A percentile compares a stretch with the other conserved stretches of the same genome.
Evolutionary conservation across 2,113 vertebrate genomes (phyloP).

Genomic region (Acanthochromis polyacanthus): DNA sequence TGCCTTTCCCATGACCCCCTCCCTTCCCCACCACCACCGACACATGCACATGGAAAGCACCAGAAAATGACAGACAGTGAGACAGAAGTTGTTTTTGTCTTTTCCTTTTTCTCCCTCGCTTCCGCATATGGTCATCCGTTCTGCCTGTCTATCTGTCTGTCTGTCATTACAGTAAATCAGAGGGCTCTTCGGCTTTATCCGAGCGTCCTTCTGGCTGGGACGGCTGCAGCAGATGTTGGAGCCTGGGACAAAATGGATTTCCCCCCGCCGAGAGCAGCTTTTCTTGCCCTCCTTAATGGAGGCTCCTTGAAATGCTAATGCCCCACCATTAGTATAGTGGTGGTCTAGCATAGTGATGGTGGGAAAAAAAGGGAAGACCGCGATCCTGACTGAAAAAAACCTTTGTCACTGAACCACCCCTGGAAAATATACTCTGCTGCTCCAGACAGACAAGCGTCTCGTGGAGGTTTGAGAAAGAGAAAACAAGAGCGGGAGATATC

Average conservation of each 20-base stretch:
- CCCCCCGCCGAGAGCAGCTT: constrained; percentile 91
- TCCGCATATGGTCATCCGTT: constrained; percentile 81
- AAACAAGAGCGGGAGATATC: constrained; percentile 49
- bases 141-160: constrained; percentile 80
- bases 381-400: constrained; percentile 87
- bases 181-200: constrained; percentile 92
- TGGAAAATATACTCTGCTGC: constrained; percentile 87
- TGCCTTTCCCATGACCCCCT: constrained; percentile 68
- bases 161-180: constrained; percentile 93
- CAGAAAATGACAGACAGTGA: constrained; percentile 75
- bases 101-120: constrained; percentile 68
- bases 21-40: constrained; percentile 19
- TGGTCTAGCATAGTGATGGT: constrained; percentile 92
- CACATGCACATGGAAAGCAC: constrained; percentile 63
- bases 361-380: constrained; percentile 86
- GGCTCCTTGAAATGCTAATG: constrained; percentile 98
- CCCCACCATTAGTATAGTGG: constrained; percentile 88
- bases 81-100: constrained; percentile 82
- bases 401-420: constrained; percentile 87
- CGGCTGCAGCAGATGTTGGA: constrained; percentile 96
- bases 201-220: constrained; percentile 94
- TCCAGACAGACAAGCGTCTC: constrained; percentile 77
- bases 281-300: constrained; percentile 91
- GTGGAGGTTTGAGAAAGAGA: constrained; percentile 52
- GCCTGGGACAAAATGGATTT: constrained; percentile 93